Evolutionary conservation across 2,888 invertebrate genomes (phyloP).

Genomic region (Ochlodes sylvanus): DNA sequence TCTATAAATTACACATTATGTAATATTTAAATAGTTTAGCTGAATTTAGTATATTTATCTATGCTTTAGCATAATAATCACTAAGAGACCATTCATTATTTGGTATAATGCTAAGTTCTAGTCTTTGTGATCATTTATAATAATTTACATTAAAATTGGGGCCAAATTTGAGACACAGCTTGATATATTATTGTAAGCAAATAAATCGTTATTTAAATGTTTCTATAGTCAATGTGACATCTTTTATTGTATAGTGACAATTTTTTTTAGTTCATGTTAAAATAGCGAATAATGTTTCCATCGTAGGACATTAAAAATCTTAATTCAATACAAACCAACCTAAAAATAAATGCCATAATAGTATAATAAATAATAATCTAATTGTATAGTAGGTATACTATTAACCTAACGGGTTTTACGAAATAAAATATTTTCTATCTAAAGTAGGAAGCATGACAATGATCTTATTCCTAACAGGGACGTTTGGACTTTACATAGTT

Average conservation of each 20-base stretch:
- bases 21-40: constrained; percentile 1
- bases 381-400: background rate
- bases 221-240: too few species aligned
- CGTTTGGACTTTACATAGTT: constrained; percentile 18
- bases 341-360: constrained; percentile 7
- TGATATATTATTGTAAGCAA: background rate
- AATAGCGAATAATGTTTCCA: too few species aligned
- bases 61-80: background rate
- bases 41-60: constrained; percentile 6
- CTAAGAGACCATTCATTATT: constrained; percentile 20
- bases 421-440: background rate
- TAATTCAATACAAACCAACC: background rate
- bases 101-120: constrained; percentile 13
- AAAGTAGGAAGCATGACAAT: constrained; percentile 13
- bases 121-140: constrained; percentile 18
- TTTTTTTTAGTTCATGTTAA: too few species aligned
- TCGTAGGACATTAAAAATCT: background rate
- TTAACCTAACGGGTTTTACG: background rate
- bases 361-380: constrained; percentile 15
- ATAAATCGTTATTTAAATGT: too few species aligned
- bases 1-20: background rate
- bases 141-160: constrained; percentile 16
- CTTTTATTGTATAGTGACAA: too few species aligned
- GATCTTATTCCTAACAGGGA: constrained; percentile 18
- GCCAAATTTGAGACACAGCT: constrained; percentile 8